Base-by-base conservation (phyloP, 2,888 invertebrate species). In the Lypha dubia region DNA sequence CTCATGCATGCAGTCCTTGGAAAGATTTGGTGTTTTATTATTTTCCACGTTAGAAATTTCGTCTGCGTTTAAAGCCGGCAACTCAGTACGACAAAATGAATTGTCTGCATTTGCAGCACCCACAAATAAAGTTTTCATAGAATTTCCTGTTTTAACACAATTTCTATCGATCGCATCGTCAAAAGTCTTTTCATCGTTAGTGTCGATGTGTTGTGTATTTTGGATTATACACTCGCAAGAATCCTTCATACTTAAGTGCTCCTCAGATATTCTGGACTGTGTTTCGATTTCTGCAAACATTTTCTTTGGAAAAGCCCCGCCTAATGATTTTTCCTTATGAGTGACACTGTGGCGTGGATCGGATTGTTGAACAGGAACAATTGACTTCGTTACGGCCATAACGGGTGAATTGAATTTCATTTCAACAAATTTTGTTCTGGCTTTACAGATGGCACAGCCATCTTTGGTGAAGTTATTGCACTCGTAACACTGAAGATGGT, bases 231-330 rank as follows among this genome's bases (percentile, higher is more conserved):
- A 62, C 17, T 82, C 82, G 0, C 38, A 62, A 1, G 87, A 86
- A n/a, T 80, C 85, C 3, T 76, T 71, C 81, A 86, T 81, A 56
- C 85, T 87, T 41, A 87, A 71, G 11, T 86, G 68, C 35, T 87
- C 87, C 44, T 83, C 82, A 1, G 86, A 86, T 28, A 87, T 70
- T 22, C 82, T 84, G 15, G 87, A 86, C 28, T 87, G 86, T 15
- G 58, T 83, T 62, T 87, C 87, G 24, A 86, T 74, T 67, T 86
- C 86, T 24, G 73, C 79, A n/a, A 79, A 74, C 1, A 87, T 20
- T 5, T 80, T 13, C 46, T 82, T 79, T 22, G 85, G 58, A 17
- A 86, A 83, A 5, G 65, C 46, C 24, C 53, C 63, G 3, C 49
- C 67, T 6, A 65, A 49, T 4, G 56, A 35, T 3, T 77, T 60